Evolutionary conservation across 2,797 vertebrate species (phyloP).

Genomic region (Anguilla marmorata): DNA sequence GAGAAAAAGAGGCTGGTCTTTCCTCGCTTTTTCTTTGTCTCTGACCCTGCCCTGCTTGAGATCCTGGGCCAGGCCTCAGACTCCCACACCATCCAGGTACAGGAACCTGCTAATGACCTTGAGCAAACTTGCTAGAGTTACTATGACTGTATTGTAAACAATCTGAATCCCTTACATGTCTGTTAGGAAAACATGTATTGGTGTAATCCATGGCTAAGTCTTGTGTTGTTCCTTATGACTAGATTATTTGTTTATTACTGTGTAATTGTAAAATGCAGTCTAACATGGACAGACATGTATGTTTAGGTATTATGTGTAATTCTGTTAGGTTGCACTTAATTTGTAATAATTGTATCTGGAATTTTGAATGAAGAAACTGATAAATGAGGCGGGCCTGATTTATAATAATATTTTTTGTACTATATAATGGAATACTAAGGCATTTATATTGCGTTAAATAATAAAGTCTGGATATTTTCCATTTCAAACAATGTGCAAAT

Average conservation of each 20-base stretch:
- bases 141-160: background rate
- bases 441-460: background rate
- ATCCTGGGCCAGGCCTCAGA: constrained; percentile 85
- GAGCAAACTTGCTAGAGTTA: background rate
- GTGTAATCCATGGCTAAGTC: background rate
- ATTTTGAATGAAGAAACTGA: too few species aligned
- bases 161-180: background rate
- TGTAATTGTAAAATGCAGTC: background rate
- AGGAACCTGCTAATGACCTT: too few species aligned
- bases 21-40: constrained; percentile 85
- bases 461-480: background rate
- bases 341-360: too few species aligned
- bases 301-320: background rate
- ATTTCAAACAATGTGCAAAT: background rate
- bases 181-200: background rate
- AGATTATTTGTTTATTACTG: background rate
- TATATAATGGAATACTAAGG: background rate
- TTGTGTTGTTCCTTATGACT: background rate
- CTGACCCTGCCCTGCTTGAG: constrained; percentile 81
- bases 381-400: too few species aligned
- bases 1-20: constrained; percentile 83
- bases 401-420: background rate
- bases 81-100: constrained; percentile 83
- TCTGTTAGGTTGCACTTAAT: too few species aligned
- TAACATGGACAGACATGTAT: background rate